Evolutionary conservation across 2,888 invertebrate genomes (phyloP).

Genomic region (Nephrotoma appendiculata): DNA sequence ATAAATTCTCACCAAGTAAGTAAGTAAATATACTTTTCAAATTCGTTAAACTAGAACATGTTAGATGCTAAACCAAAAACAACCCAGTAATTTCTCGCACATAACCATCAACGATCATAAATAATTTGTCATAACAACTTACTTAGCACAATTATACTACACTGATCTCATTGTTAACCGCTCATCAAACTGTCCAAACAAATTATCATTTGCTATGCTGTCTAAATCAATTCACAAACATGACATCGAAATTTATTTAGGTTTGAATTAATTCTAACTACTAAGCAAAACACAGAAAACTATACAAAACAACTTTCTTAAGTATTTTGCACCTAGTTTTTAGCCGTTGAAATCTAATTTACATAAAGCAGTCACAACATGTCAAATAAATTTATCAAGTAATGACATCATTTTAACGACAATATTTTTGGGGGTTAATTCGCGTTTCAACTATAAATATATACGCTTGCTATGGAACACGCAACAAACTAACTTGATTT

Average conservation of each 20-base stretch:
- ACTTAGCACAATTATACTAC: background rate
- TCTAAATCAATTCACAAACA: background rate
- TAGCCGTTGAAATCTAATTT: background rate
- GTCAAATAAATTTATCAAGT: background rate
- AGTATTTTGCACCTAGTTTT: background rate
- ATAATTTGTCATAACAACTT: background rate
- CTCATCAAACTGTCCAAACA: background rate
- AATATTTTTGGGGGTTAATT: background rate
- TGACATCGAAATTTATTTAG: background rate
- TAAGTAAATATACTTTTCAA: no score
- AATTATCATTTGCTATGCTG: background rate
- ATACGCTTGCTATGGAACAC: background rate
- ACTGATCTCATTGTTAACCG: background rate
- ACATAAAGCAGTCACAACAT: background rate
- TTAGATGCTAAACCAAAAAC: background rate
- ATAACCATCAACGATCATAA: background rate
- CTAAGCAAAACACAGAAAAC: background rate
- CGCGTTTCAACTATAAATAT: background rate
- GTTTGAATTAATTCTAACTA: background rate
- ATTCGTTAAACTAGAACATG: no score
- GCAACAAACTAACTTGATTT: background rate
- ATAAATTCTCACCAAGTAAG: no score
- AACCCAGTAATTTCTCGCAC: background rate
- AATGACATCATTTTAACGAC: background rate
- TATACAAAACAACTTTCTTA: background rate